Base-by-base conservation (phyloP, 2,113 vertebrate species). In the Mugil cephalus region DNA sequence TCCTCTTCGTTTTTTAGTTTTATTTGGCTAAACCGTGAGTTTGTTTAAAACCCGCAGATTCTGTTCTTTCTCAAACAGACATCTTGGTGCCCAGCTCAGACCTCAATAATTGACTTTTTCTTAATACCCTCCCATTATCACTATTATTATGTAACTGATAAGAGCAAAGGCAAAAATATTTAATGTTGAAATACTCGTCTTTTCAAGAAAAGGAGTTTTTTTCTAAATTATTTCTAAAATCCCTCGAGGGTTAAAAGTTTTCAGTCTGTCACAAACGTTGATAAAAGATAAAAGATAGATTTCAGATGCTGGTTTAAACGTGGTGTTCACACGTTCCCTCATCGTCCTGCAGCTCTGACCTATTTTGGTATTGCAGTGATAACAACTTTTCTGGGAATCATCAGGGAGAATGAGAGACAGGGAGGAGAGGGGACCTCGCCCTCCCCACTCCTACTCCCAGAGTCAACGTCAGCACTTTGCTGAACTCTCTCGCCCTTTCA, bases 291-390 rank as follows among this genome's bases (percentile, higher is more conserved):
- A 21, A 11, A 39, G 19, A 40, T 30, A 4, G 15, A 43, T 30
- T 53, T 53, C 42, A 8, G 18, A 66, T 53, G 30, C 34, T 43
- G 24, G 63, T 30, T 19, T n/a, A n/a, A n/a, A n/a, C n/a, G n/a
- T n/a, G n/a, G n/a, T n/a, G n/a, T n/a, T n/a, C n/a, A n/a, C n/a
- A 17, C 19, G 46, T 45, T 45, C 54, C 18, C 5, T 35, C 1
- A 1, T 56, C 13, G 51, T 58, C 77, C 63, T 2, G 18, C 43
- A 42, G 58, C 50, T 36, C 40, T 35, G 77, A 51, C 77, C 77
- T 80, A 60, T 71, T 74, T 77, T 83, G 77, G 84, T 80, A 69
- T 54, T 34, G 60, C 39, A 53, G 50, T 24, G 65, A 77, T 74
- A 58, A 61, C 54, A 48, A 74, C 54, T 11, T 55, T 69, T 46